Conservation (phyloP, 2,797 vertebrate species). For the Argentina silus region DNA sequence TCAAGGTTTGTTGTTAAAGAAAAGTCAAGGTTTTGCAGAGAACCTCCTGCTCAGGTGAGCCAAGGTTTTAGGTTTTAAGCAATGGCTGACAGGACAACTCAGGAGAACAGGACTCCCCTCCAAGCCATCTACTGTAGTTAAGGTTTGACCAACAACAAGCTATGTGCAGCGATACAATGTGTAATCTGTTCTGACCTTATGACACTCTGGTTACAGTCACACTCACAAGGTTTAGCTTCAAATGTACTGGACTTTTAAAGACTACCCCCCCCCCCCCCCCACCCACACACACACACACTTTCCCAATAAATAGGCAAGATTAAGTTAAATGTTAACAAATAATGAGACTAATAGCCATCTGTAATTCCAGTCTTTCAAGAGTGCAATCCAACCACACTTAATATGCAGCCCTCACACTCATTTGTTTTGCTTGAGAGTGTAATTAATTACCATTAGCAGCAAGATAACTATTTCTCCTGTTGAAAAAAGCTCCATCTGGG, state of each 20-base stretch:
- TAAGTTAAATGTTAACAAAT: slow-evolving; percentile 8
- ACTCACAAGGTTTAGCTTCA: not conserved
- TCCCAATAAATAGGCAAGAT: slow-evolving; percentile 1
- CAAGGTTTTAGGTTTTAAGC: not conserved
- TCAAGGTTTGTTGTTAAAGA: not conserved
- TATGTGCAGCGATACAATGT: not conserved
- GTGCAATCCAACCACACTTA: slow-evolving; percentile 27
- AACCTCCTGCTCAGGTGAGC: not conserved
- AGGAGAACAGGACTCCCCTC: not conserved
- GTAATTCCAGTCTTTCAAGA: not conserved
- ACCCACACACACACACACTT: too few relatives aligned
- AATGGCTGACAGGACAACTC: not conserved
- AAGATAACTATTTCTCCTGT: slow-evolving; percentile 43
- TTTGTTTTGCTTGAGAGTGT: slow-evolving; percentile 43
- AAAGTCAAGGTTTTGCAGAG: not conserved
- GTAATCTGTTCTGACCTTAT: not conserved
- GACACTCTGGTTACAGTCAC: not conserved
- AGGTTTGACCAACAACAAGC: not conserved
- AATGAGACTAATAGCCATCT: slow-evolving; percentile 1
- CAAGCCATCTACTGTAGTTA: not conserved
- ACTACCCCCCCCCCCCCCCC: too few relatives aligned
- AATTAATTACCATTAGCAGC: slow-evolving; percentile 55
- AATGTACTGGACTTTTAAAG: too few relatives aligned
- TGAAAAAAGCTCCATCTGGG: slow-evolving; percentile 51
- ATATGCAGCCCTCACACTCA: slow-evolving; percentile 12